These are phyloP conservation scores for Scotopteryx bipunctaria DNA, from an alignment of 2,888 invertebrate species.

Conservation along the genomic window DNA sequence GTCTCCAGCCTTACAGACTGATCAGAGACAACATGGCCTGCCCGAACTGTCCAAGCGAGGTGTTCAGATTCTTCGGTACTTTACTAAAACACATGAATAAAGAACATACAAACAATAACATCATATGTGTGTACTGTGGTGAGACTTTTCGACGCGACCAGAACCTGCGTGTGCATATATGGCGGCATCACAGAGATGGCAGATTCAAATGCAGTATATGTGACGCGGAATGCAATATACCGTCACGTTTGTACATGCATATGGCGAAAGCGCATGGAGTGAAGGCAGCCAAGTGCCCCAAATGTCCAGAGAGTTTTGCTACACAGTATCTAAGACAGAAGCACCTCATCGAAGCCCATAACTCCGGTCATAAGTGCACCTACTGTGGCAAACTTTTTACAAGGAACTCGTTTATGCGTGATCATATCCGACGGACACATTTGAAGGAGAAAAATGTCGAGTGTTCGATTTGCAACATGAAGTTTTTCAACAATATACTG, in stretches of 20 bases:
- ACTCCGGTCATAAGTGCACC: conserved; percentile 71
- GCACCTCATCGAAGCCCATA: conserved; percentile 80
- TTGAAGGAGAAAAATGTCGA: conserved; percentile 75
- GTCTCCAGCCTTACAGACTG: conserved; percentile 68
- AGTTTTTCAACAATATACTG: conserved; percentile 74
- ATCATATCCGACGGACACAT: conserved; percentile 71
- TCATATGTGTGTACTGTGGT: conserved; percentile 76
- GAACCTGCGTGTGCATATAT: conserved; percentile 72
- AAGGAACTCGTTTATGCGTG: conserved; percentile 69
- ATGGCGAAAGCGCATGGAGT: conserved; percentile 76
- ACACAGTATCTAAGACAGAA: conserved; percentile 79
- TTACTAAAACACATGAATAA: conserved; percentile 74
- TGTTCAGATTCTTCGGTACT: conserved; percentile 74
- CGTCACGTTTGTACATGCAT: conserved; percentile 74
- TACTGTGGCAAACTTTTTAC: conserved; percentile 74
- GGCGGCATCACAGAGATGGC: conserved; percentile 73
- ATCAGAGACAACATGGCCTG: conserved; percentile 73
- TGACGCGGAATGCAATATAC: conserved; percentile 70
- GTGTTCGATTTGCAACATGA: conserved; percentile 72
- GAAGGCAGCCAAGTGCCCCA: conserved; percentile 72
- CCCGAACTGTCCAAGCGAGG: conserved; percentile 67
- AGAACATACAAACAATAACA: conserved; percentile 73
- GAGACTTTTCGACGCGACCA: conserved; percentile 73
- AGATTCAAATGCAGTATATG: conserved; percentile 72
- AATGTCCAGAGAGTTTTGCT: conserved; percentile 73